Percentiles rank a stretch among this genome's conserved stretches.
These are phyloP conservation scores for Cheilosia pagana DNA, from an alignment of 2,888 invertebrate genomes.

Conservation along the genomic window DNA sequence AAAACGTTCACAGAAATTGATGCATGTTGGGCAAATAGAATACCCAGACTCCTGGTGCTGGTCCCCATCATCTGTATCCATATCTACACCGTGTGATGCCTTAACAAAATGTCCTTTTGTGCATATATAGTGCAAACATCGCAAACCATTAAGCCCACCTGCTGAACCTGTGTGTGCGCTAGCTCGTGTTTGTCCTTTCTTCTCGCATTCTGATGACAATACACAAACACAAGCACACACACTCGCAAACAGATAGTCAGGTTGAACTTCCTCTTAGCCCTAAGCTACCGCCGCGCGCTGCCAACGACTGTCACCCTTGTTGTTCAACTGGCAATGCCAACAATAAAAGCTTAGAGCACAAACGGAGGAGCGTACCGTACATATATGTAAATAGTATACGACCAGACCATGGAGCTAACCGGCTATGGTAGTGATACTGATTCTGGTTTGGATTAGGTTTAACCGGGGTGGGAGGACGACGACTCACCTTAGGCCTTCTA, in stretches of 20 bases:
- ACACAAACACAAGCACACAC: slow-evolving; percentile 20
- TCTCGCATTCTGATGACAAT: slow-evolving; percentile 37
- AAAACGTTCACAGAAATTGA: slow-evolving; percentile 48
- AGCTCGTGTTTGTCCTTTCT: slow-evolving; percentile 37
- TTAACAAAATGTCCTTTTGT: slow-evolving; percentile 52
- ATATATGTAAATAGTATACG: slow-evolving; percentile 48
- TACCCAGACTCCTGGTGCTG: neutral
- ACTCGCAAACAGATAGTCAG: neutral
- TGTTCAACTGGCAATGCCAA: slow-evolving; percentile 35
- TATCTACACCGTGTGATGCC: slow-evolving; percentile 2
- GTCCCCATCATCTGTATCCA: neutral
- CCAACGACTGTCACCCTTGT: slow-evolving; percentile 29
- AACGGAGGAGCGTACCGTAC: slow-evolving; percentile 33
- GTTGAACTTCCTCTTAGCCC: slow-evolving; percentile 27
- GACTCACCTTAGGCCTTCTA: slow-evolving; percentile 30
- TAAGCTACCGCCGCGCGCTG: slow-evolving; percentile 5
- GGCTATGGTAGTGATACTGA: slow-evolving; percentile 4
- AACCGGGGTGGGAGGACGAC: slow-evolving; percentile 5
- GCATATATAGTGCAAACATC: slow-evolving; percentile 54
- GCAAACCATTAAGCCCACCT: slow-evolving; percentile 64
- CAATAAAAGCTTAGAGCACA: slow-evolving; percentile 42
- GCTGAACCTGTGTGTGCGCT: slow-evolving; percentile 38
- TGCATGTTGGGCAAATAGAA: slow-evolving; percentile 62
- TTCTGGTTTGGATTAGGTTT: slow-evolving; percentile 40
- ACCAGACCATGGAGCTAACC: neutral